Conservation (phyloP, 1,140 invertebrate species). For the Tetramorium alpestre region DNA sequence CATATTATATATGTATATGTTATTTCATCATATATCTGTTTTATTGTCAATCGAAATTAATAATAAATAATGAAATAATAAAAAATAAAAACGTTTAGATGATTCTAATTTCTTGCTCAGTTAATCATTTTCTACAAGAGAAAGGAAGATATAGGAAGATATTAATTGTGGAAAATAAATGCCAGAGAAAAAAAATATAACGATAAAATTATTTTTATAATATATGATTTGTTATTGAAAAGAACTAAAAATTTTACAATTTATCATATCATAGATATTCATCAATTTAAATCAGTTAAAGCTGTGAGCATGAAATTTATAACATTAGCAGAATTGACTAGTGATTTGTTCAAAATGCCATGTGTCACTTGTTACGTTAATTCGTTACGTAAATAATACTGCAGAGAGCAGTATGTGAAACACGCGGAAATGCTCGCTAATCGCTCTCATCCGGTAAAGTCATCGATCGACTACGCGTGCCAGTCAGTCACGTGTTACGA, state of each 20-base stretch:
- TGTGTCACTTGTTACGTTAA: conserved; percentile 7
- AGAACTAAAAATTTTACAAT: background rate
- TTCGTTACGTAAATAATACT: conserved; percentile 38
- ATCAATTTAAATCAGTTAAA: no score
- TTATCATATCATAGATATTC: no score
- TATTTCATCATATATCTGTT: background rate
- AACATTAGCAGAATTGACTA: background rate
- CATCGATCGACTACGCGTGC: conserved; percentile 64
- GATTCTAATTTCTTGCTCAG: background rate
- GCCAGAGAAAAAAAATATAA: background rate
- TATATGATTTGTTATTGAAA: background rate
- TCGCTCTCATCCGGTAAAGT: background rate
- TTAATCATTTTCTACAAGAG: background rate
- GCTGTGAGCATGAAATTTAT: background rate
- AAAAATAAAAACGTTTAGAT: background rate
- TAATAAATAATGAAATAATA: background rate
- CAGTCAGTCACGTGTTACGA: conserved; percentile 66
- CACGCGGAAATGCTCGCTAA: conserved; percentile 33
- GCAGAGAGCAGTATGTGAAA: background rate
- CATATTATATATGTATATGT: no score
- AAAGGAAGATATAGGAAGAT: background rate
- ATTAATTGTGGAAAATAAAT: conserved; percentile 1
- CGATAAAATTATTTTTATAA: background rate
- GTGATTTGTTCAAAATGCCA: background rate
- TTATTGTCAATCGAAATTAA: background rate